Percentiles rank a stretch among this genome's conserved stretches.
Evolutionary conservation across 2,113 vertebrate genomes (phyloP).

Genomic region (Ictalurus furcatus): DNA sequence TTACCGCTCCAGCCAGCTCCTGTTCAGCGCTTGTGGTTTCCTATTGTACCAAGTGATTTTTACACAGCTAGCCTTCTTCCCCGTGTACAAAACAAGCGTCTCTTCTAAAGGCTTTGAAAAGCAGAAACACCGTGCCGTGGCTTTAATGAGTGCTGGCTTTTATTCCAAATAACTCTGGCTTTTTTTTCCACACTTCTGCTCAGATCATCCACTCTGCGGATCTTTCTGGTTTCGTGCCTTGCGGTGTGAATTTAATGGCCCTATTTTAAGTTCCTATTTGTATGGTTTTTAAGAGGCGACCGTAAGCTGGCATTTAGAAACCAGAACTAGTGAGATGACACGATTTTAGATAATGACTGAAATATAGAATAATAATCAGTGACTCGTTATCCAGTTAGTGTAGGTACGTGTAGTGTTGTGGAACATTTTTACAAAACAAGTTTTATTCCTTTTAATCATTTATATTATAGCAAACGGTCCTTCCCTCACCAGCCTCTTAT

Average conservation of each 20-base stretch:
- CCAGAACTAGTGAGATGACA: background rate
- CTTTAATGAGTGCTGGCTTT: background rate
- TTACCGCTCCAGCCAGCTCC: background rate
- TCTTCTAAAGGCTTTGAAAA: background rate
- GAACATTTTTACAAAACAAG: background rate
- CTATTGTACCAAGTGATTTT: background rate
- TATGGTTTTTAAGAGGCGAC: background rate
- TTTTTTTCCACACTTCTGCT: background rate
- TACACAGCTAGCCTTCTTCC: too few species aligned
- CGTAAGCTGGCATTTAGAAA: background rate
- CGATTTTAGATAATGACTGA: background rate
- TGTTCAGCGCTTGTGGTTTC: constrained; percentile 17
- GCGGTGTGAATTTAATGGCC: background rate
- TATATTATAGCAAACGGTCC: too few species aligned
- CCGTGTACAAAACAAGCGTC: background rate
- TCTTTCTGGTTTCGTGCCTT: background rate
- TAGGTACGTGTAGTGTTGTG: background rate
- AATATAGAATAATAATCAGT: too few species aligned
- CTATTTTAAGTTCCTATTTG: background rate
- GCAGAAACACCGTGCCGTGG: background rate
- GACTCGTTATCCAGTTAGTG: too few species aligned
- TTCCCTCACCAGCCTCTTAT: too few species aligned
- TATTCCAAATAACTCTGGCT: background rate
- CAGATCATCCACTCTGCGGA: background rate
- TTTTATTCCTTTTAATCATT: too few species aligned